Percentiles rank a stretch among this genome's conserved stretches.
These are phyloP conservation scores for Drosophila pseudoobscura DNA, from an alignment of 1,140 invertebrate genomes.

Conservation along the genomic window DNA sequence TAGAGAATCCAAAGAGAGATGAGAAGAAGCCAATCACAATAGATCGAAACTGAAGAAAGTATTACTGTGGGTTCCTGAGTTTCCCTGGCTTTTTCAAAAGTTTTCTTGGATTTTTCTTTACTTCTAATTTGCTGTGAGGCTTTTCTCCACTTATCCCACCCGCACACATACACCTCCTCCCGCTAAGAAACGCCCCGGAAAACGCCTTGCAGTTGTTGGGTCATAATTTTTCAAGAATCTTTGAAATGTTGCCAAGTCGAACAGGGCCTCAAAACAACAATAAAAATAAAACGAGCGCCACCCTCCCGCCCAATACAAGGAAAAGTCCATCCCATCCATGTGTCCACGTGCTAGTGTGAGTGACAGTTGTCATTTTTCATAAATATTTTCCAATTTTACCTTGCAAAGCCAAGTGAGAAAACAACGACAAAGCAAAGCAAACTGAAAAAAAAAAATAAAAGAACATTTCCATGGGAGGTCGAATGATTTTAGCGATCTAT, in stretches of 20 bases:
- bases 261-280: slow-evolving; percentile 52
- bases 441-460: not conserved
- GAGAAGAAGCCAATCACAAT: not conserved
- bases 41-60: not conserved
- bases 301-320: slow-evolving; percentile 18
- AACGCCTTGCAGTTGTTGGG: slow-evolving; percentile 57
- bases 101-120: no score
- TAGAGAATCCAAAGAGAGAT: not conserved
- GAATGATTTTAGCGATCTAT: slow-evolving; percentile 12
- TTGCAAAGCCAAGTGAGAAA: slow-evolving; percentile 16
- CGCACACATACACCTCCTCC: slow-evolving; percentile 3
- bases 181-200: no score
- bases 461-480: not conserved
- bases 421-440: slow-evolving; percentile 13
- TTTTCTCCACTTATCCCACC: slow-evolving; percentile 1
- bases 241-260: slow-evolving; percentile 76
- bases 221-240: slow-evolving; percentile 68
- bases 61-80: slow-evolving; percentile 4
- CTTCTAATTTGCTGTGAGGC: slow-evolving; percentile 66
- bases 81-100: slow-evolving; percentile 8
- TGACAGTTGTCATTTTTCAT: slow-evolving; percentile 76
- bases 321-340: not conserved
- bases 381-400: slow-evolving; percentile 64
- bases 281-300: slow-evolving; percentile 62
- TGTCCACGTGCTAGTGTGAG: slow-evolving; percentile 24